phyloP scores from a whole-genome alignment of 2,113 vertebrate genomes.

The Sigmodon hispidus region DNA sequence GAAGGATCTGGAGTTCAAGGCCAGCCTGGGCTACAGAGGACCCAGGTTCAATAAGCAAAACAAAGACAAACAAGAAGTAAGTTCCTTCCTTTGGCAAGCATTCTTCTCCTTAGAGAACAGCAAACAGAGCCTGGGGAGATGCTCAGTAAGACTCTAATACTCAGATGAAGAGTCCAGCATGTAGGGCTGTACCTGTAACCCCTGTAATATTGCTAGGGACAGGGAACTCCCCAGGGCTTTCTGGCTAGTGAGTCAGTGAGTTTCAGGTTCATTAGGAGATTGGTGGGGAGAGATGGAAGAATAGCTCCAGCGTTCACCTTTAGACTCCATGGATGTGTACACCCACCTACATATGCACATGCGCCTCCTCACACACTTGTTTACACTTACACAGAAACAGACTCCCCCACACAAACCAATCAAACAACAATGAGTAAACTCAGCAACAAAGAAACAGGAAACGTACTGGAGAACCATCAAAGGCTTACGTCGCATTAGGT shows the following conservation, averaged over 20 bases:
- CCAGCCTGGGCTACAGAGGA: neutral
- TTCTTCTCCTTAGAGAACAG: neutral
- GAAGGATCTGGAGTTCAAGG: neutral
- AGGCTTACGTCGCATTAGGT: neutral
- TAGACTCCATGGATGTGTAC: neutral
- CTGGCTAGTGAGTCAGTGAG: neutral
- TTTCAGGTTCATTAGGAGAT: neutral
- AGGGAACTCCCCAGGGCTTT: neutral
- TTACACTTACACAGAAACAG: neutral
- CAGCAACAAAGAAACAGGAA: neutral
- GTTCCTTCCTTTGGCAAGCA: neutral
- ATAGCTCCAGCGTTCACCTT: neutral
- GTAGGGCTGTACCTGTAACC: too few species aligned
- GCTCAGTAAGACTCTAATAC: neutral
- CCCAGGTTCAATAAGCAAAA: neutral
- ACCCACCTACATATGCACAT: neutral
- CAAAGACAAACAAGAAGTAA: neutral
- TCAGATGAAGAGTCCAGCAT: accelerated
- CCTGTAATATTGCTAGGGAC: too few species aligned
- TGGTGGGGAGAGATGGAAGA: neutral
- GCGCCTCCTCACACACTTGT: neutral
- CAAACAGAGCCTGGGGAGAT: neutral
- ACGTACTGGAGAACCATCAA: neutral
- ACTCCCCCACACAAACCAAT: neutral
- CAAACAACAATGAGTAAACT: neutral